These are phyloP conservation scores for Drosophila hydei DNA, from an alignment of 1,140 invertebrate species.

Conservation along the genomic window DNA sequence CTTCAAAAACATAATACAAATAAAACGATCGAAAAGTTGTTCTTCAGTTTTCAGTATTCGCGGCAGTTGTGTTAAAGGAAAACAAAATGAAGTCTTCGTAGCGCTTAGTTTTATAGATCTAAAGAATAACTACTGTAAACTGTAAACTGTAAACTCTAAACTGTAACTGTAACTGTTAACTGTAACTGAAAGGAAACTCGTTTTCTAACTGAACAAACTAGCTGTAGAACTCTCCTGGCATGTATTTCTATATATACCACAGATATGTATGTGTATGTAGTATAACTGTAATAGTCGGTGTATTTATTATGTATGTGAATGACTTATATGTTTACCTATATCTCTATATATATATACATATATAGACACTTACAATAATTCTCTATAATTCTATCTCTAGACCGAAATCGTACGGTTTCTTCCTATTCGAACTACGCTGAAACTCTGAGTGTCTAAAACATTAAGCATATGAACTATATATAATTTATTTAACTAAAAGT, in stretches of 20 bases:
- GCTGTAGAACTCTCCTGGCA: slow-evolving; percentile 58
- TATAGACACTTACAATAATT: slow-evolving; percentile 1
- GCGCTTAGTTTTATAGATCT: slow-evolving; percentile 47
- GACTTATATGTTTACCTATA: slow-evolving; percentile 19
- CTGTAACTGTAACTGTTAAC: slow-evolving; percentile 19
- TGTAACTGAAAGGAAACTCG: slow-evolving; percentile 39
- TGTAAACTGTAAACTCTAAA: slow-evolving; percentile 26
- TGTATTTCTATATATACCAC: slow-evolving; percentile 25
- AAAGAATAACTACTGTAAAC: slow-evolving; percentile 21
- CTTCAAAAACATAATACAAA: not conserved
- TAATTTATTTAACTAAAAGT: slow-evolving; percentile 45
- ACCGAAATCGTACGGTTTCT: slow-evolving; percentile 66
- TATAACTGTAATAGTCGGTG: slow-evolving; percentile 56
- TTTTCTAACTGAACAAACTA: slow-evolving; percentile 80
- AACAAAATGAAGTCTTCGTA: slow-evolving; percentile 65
- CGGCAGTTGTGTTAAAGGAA: slow-evolving; percentile 46
- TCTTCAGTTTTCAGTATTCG: slow-evolving; percentile 68
- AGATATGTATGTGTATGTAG: slow-evolving; percentile 52
- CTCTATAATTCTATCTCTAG: slow-evolving; percentile 35
- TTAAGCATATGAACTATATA: slow-evolving; percentile 52
- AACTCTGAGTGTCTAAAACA: slow-evolving; percentile 75
- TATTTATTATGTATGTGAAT: slow-evolving; percentile 44
- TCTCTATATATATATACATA: slow-evolving; percentile 4
- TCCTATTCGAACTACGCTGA: slow-evolving; percentile 75
- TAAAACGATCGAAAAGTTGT: slow-evolving; percentile 32